A percentile compares a stretch with the other conserved stretches of the same genome.
Evolutionary conservation across 1,140 invertebrate species (phyloP).

Genomic region (Helicoverpa zea): DNA sequence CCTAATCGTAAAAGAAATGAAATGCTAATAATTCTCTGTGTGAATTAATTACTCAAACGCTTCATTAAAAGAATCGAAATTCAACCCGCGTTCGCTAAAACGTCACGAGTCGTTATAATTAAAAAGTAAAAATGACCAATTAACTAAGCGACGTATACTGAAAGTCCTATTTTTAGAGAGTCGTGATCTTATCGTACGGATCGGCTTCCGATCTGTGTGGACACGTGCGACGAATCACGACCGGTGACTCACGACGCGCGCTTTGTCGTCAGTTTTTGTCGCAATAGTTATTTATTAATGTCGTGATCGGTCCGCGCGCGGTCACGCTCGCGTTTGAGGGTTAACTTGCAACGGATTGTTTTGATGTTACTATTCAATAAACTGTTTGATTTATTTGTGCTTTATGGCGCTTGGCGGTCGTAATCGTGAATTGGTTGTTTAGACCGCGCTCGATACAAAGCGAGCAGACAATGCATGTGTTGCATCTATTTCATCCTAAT

Average conservation of each 20-base stretch:
- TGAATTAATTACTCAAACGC: conserved; percentile 45
- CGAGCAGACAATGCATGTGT: conserved; percentile 14
- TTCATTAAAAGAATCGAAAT: conserved; percentile 49
- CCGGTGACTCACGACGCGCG: conserved; percentile 64
- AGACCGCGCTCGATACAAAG: conserved; percentile 14
- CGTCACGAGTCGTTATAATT: conserved; percentile 46
- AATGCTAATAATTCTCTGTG: conserved; percentile 32
- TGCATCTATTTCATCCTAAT: background rate
- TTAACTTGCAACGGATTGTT: conserved; percentile 39
- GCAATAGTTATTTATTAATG: conserved; percentile 51
- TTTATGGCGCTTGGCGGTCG: conserved; percentile 33
- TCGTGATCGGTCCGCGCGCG: conserved; percentile 48
- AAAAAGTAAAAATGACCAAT: conserved; percentile 49
- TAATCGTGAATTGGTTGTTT: conserved; percentile 47
- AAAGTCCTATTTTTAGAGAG: conserved; percentile 6
- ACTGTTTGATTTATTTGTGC: conserved; percentile 41
- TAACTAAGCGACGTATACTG: conserved; percentile 24
- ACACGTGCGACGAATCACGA: conserved; percentile 72
- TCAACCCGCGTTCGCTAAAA: conserved; percentile 38
- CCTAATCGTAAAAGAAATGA: conserved; percentile 40
- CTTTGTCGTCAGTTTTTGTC: conserved; percentile 64
- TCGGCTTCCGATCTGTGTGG: conserved; percentile 54
- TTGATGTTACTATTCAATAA: conserved; percentile 48
- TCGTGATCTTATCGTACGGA: conserved; percentile 57
- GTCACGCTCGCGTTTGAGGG: conserved; percentile 47